phyloP scores from a whole-genome alignment of 2,888 invertebrate species.

The Thereva nobilitata region DNA sequence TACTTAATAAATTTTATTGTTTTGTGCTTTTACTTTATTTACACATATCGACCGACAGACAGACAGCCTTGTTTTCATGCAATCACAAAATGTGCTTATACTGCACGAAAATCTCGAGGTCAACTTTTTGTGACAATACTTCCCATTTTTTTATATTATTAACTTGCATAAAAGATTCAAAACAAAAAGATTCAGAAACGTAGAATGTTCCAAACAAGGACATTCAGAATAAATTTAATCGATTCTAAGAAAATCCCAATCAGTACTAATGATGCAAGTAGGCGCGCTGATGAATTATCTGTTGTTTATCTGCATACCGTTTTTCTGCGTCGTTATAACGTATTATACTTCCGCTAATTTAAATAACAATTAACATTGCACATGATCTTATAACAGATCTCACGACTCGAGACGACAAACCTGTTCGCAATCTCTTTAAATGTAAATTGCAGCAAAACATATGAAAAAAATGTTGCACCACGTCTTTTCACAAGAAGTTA shows the following conservation, averaged over 20 bases:
- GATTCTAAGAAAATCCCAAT: not conserved
- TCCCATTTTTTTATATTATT: no score
- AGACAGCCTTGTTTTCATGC: no score
- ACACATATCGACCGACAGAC: no score
- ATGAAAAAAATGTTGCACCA: not conserved
- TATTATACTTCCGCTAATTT: constrained; percentile 24
- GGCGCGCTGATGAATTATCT: constrained; percentile 12
- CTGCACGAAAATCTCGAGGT: no score
- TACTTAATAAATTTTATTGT: not conserved
- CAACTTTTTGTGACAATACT: no score
- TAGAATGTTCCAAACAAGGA: constrained; percentile 4
- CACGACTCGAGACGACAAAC: no score
- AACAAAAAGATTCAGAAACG: no score
- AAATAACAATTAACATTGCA: constrained; percentile 22
- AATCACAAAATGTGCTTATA: not conserved
- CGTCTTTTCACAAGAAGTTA: not conserved
- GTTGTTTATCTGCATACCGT: constrained; percentile 7
- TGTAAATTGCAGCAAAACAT: not conserved
- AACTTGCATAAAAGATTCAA: no score
- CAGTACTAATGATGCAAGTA: constrained; percentile 10
- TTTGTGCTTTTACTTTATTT: no score
- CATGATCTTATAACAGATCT: constrained; percentile 4
- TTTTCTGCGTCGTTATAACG: no score
- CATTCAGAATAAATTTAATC: not conserved
- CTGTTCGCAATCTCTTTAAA: no score